Base-by-base conservation (phyloP, 2,797 vertebrate species). In the Aulostomus chinensis region DNA sequence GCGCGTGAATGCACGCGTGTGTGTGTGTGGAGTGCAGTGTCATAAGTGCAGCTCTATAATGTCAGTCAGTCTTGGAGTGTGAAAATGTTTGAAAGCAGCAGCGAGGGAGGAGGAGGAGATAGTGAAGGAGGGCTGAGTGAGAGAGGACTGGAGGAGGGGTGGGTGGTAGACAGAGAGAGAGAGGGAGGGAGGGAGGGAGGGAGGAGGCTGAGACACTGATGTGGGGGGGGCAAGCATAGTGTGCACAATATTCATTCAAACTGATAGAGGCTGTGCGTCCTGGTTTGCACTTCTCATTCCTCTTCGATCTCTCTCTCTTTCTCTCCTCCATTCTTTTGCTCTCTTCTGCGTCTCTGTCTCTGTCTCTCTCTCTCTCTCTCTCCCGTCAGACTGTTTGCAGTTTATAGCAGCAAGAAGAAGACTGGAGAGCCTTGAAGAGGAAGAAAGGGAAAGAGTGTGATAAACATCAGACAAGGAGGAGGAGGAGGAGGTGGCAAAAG, bases 221-320 rank as follows among this genome's bases (percentile, higher is more conserved):
- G 49, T 34, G 31, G 39, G 21, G 39, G 60, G 76, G 85, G 76
- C 74, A 70, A 83, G 65, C 80, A 60, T 37, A 80, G 77, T 80
- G 78, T 86, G 86, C 83, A 89, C 84, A 87, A 87, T 87, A 85
- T 91, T 91, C 88, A 91, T 92, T 91, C 88, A 92, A 86, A 90
- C 82, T 88, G 86, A 91, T 86, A 89, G 78, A 85, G 86, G 72
- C 81, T 87, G 84, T 71, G 68, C 88, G 84, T 90, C 89, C 86
- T 84, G 85, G 84, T 83, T 84, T 90, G 84, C 84, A 86, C 87
- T 87, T 81, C 62, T 68, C 71, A 57, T 61, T 68, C 67, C 69
- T 62, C 33, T 63, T 37, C 65, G 7, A 36, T 61, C 63, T 38
- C 54, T 39, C 65, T 26, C 53, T 16, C 49, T 25, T 37, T 45